Percentiles rank a stretch among this genome's conserved stretches.
phyloP scores from a whole-genome alignment of 2,113 vertebrate species.

The Myxocyprinus asiaticus region DNA sequence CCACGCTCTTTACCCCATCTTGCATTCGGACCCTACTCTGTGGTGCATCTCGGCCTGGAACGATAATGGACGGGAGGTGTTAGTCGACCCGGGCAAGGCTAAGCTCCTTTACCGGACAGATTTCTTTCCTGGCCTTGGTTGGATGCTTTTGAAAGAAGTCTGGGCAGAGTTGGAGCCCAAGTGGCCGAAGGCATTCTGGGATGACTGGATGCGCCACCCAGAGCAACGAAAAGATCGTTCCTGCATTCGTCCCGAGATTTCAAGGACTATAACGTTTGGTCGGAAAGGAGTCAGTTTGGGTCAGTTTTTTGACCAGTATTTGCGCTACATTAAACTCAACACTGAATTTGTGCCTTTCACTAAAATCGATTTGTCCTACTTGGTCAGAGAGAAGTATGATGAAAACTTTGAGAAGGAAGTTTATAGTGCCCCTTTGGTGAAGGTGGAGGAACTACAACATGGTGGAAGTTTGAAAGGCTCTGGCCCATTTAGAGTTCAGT shows the following conservation, averaged over 20 bases:
- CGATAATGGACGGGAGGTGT: conserved; percentile 87
- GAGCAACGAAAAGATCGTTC: conserved; percentile 85
- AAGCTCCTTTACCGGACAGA: conserved; percentile 89
- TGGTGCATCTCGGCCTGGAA: conserved; percentile 97
- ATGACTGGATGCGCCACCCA: conserved; percentile 93
- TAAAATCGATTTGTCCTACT: conserved; percentile 83
- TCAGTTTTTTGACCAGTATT: conserved; percentile 94
- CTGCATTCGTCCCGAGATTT: conserved; percentile 89
- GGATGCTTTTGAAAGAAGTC: conserved; percentile 84
- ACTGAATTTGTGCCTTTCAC: conserved; percentile 92
- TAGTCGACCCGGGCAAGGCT: conserved; percentile 77
- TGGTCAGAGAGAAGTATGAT: conserved; percentile 80
- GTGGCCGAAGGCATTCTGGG: conserved; percentile 96
- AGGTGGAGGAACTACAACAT: conserved; percentile 83
- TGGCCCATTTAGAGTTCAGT: conserved; percentile 84
- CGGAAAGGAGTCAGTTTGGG: conserved; percentile 93
- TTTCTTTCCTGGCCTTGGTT: conserved; percentile 92
- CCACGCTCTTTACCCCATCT: conserved; percentile 81
- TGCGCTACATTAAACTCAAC: conserved; percentile 93
- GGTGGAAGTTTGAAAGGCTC: conserved; percentile 62
- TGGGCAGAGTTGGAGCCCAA: conserved; percentile 93
- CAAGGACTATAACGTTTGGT: conserved; percentile 91
- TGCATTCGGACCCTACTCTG: conserved; percentile 75
- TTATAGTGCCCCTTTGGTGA: conserved; percentile 74
- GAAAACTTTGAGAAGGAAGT: conserved; percentile 74